A percentile compares a stretch with the other conserved stretches of the same genome.
Evolutionary conservation across 2,113 vertebrate species (phyloP).

Genomic region (Cygnus buccinator): DNA sequence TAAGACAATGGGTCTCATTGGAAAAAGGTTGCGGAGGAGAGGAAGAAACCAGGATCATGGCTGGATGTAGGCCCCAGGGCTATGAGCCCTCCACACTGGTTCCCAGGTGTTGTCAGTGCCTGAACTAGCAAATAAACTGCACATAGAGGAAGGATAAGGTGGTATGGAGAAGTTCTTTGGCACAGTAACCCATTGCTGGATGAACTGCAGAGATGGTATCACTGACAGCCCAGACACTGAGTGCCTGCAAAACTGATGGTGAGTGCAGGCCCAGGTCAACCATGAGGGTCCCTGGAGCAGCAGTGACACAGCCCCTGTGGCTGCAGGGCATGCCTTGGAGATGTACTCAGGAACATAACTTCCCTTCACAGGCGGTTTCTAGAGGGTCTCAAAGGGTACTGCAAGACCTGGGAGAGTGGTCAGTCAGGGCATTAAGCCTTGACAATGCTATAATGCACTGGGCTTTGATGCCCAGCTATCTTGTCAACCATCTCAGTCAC

Average conservation of each 20-base stretch:
- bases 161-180: neutral
- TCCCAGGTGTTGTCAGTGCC: neutral
- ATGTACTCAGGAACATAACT: neutral
- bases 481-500: neutral
- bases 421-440: neutral
- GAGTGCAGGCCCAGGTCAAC: neutral
- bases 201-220: neutral
- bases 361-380: neutral
- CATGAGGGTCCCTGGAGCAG: neutral
- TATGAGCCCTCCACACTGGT: neutral
- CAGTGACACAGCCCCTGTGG: neutral
- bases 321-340: neutral
- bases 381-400: neutral
- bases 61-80: rapidly evolving
- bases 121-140: neutral
- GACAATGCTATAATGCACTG: neutral
- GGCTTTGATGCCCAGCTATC: neutral
- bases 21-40: neutral
- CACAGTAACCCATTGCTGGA: no score
- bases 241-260: neutral
- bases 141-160: neutral
- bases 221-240: rapidly evolving
- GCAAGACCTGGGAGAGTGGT: neutral
- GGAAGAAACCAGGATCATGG: neutral
- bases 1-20: neutral